Conservation (phyloP, 2,888 invertebrate genomes). For the Mythimna loreyi region DNA sequence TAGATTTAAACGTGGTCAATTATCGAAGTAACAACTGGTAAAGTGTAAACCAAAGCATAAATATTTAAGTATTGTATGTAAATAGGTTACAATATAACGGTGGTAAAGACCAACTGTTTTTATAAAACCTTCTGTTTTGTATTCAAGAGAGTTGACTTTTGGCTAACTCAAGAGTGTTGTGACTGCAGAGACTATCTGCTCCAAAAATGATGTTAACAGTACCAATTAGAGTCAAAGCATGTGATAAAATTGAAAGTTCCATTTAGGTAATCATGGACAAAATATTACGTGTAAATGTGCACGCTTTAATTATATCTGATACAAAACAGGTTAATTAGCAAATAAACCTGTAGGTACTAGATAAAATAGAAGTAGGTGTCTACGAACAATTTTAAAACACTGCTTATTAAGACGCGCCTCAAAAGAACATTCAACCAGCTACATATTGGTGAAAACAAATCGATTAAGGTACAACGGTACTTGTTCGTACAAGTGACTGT, state of each 20-base stretch:
- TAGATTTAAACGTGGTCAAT: constrained; percentile 6
- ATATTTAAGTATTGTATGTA: constrained; percentile 38
- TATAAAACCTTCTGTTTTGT: constrained; percentile 34
- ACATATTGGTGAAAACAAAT: constrained; percentile 51
- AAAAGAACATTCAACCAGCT: constrained; percentile 29
- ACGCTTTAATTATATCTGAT: constrained; percentile 20
- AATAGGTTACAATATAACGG: constrained; percentile 52
- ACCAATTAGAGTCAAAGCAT: constrained; percentile 22
- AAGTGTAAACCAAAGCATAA: constrained; percentile 34
- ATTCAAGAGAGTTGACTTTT: constrained; percentile 16
- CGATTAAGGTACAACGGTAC: constrained; percentile 51
- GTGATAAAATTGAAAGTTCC: constrained; percentile 19
- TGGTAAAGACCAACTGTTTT: constrained; percentile 17
- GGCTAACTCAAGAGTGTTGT: not conserved
- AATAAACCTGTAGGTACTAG: constrained; percentile 9
- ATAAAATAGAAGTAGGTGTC: not conserved
- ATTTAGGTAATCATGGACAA: constrained; percentile 25
- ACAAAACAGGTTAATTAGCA: constrained; percentile 14
- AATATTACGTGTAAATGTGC: constrained; percentile 28
- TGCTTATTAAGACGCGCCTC: not conserved
- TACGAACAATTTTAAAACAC: not conserved
- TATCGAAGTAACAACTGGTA: constrained; percentile 26
- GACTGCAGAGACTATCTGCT: constrained; percentile 18
- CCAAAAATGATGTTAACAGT: constrained; percentile 17
- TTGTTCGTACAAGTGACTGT: constrained; percentile 52